phyloP scores from a whole-genome alignment of 2,113 vertebrate genomes.

The Anser brachyrhynchus region DNA sequence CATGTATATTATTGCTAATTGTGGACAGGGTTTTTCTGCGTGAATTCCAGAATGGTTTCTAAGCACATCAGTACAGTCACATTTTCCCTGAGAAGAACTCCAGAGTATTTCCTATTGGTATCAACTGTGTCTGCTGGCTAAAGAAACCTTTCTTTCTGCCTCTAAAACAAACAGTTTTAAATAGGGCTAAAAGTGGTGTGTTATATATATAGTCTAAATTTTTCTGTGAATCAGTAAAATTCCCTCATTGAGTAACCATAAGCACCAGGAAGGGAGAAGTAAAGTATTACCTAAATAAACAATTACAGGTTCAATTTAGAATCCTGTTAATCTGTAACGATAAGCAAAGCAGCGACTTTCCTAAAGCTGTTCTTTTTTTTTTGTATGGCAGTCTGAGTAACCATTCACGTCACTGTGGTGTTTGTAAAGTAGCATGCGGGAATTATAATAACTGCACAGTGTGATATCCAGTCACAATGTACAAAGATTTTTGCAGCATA shows the following conservation, averaged over 20 bases:
- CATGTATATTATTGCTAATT: neutral
- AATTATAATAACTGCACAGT: neutral
- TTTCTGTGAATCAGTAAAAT: constrained; percentile 16
- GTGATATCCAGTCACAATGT: neutral
- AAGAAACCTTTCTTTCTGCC: neutral
- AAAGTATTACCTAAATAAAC: constrained; percentile 10
- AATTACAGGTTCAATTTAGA: neutral
- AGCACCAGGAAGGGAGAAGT: neutral
- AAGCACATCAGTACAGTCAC: neutral
- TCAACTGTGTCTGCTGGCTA: neutral
- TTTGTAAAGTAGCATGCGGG: neutral
- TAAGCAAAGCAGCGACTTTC: neutral
- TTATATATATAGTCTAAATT: neutral
- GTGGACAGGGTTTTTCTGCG: neutral
- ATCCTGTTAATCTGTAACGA: neutral
- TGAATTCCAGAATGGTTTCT: neutral
- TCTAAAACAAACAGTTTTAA: neutral
- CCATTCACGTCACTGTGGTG: neutral
- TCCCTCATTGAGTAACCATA: neutral
- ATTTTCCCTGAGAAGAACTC: neutral
- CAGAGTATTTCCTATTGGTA: neutral
- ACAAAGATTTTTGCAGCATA: neutral
- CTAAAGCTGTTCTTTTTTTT: neutral
- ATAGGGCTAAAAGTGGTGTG: neutral
- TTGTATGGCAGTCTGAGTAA: neutral